These are phyloP conservation scores for Lophotriccus pileatus DNA, from an alignment of 2,797 vertebrate genomes.

Conservation along the genomic window DNA sequence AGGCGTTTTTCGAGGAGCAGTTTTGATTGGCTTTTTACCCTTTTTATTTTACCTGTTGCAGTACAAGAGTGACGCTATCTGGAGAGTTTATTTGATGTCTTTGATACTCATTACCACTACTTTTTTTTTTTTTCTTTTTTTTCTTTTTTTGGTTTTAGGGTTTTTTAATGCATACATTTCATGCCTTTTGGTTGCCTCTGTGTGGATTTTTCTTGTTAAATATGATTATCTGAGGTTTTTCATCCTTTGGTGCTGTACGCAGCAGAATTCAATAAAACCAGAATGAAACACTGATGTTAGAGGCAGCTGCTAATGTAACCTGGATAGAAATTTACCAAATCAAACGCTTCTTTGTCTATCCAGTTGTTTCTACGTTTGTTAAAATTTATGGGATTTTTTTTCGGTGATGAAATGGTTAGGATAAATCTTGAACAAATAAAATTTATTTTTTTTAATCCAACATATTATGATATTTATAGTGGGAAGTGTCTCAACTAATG, in stretches of 20 bases:
- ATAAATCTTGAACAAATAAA: neutral
- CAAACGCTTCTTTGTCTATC: neutral
- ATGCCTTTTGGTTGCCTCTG: neutral
- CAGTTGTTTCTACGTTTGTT: neutral
- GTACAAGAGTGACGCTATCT: neutral
- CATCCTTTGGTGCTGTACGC: neutral
- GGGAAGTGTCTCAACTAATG: neutral
- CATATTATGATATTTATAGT: neutral
- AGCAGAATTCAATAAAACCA: neutral
- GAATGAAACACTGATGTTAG: neutral
- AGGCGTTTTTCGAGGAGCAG: neutral
- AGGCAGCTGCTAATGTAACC: neutral
- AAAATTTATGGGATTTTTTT: neutral
- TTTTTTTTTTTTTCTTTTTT: neutral
- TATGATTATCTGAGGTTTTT: neutral
- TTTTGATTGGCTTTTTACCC: neutral
- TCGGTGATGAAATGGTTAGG: neutral
- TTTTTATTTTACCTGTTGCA: neutral
- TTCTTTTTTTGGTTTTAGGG: neutral
- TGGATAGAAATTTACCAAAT: neutral
- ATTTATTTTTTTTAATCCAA: neutral
- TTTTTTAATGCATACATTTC: fast-evolving
- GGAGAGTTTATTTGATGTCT: neutral
- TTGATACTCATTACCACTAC: neutral
- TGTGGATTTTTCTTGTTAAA: neutral